Conservation (phyloP, 2,797 vertebrate genomes). For the Scarus forsteni region DNA sequence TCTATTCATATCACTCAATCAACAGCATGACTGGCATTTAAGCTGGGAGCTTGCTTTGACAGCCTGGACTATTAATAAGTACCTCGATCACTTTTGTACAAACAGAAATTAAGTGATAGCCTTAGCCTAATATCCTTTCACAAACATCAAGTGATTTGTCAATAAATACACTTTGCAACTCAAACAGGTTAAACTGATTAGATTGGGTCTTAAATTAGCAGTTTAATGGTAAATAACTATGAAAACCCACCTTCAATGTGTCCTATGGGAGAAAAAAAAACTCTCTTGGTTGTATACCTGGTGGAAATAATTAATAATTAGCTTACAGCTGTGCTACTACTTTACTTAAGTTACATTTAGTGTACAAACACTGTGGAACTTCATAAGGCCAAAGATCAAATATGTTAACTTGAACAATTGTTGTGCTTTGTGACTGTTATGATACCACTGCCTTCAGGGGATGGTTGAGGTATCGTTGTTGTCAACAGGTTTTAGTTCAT, state of each 20-base stretch:
- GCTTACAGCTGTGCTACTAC: neutral
- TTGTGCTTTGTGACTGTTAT: no score
- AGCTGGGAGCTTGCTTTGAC: neutral
- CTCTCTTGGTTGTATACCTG: no score
- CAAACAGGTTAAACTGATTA: neutral
- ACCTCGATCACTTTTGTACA: neutral
- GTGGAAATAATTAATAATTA: neutral
- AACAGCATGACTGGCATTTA: neutral
- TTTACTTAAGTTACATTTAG: neutral
- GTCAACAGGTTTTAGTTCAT: no score
- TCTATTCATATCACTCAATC: no score
- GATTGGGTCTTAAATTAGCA: neutral
- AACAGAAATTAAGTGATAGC: neutral
- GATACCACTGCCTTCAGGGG: no score
- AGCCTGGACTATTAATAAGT: neutral
- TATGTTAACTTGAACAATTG: no score
- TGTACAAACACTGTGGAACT: no score
- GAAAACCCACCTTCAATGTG: neutral
- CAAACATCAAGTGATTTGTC: no score
- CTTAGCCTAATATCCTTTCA: neutral
- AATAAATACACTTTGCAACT: neutral
- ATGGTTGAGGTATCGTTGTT: no score
- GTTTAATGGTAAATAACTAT: neutral
- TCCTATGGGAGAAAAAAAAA: no score
- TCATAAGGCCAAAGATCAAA: no score